Base-by-base conservation (phyloP, 1,140 invertebrate genomes). In the Neodiprion fabricii region DNA sequence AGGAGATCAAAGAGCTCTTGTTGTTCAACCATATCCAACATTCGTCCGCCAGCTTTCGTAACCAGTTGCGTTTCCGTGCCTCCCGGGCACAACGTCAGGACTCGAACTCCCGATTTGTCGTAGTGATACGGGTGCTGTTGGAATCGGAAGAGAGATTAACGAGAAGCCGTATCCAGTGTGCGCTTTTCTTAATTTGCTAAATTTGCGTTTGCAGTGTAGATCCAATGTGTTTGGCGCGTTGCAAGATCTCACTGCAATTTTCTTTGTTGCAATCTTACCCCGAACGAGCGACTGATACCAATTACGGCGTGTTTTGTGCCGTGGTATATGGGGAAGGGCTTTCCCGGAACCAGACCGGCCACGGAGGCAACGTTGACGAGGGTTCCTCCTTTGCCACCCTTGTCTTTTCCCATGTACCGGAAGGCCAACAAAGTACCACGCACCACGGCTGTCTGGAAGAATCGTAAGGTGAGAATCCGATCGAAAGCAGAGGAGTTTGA, bases 281-380 rank as follows among this genome's bases (percentile, higher is more conserved):
- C 87, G 66, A 85, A 88, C 12, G 88, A 89, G 70, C 86, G 81
- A 61, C 86, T 89, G 74, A 89, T 84, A n/a, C 89, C 89, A 53
- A 90, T 77, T 2, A 91, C 86, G 5, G 88, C 89, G 78, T 90
- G 88, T 79, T 91, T 91, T 0, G 89, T 89, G 11, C 85, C 89
- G 5, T 80, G 79, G 77, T 90, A 90, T 7, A 88, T 79, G 1
- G 89, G 89, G 71, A 79, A 68, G 47, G 80, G 78, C 47, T 79
- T 80, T 9, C 79, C 77, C 2, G 91, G 86, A 71, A 85, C 84
- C 50, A 91, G 82, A 12, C 91, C 92, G 73, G 89, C 85, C 70
- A 91, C 89, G 0, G 92, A 92, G 14, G 90, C 88, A 74, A 91
- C 83, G 76, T 92, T 93, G 5, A 91, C 86, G 5, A 93, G 87